A percentile compares a stretch with the other conserved stretches of the same genome.
phyloP scores from a whole-genome alignment of 2,113 vertebrate genomes.

The Megalops atlanticus region DNA sequence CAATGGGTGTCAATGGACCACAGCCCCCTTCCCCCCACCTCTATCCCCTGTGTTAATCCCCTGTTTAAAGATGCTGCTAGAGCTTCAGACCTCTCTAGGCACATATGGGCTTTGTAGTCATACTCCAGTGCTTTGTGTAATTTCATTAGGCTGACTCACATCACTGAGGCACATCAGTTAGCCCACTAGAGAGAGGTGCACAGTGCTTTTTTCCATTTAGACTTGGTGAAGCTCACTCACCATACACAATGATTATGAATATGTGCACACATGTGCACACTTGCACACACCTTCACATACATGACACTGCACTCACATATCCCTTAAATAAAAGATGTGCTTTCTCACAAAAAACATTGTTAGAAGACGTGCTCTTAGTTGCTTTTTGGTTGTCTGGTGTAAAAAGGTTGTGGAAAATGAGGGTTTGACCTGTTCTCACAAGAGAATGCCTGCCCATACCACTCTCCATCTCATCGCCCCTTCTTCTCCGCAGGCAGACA shows the following conservation, averaged over 20 bases:
- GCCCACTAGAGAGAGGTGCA: constrained; percentile 18
- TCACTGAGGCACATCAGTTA: constrained; percentile 27
- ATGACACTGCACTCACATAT: neutral
- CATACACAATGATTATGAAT: neutral
- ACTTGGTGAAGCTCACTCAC: neutral
- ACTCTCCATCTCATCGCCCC: neutral
- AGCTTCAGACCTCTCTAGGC: neutral
- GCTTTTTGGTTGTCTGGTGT: neutral
- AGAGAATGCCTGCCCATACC: neutral
- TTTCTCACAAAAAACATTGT: neutral
- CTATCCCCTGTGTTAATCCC: constrained; percentile 32
- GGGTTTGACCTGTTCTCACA: neutral
- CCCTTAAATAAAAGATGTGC: neutral
- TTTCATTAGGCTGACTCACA: constrained; percentile 35
- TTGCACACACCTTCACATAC: neutral
- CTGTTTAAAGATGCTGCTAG: constrained; percentile 21
- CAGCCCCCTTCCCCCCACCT: neutral
- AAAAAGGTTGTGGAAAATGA: neutral
- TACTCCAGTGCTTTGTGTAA: constrained; percentile 32
- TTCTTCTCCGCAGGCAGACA: neutral
- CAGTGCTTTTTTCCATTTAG: neutral
- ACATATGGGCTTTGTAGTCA: neutral
- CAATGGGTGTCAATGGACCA: neutral
- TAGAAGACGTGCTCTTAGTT: neutral
- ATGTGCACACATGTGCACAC: neutral